Evolutionary conservation across 2,888 invertebrate genomes (phyloP), one percentile per base, ranked within the genome.

Genomic region (Leucania comma): DNA sequence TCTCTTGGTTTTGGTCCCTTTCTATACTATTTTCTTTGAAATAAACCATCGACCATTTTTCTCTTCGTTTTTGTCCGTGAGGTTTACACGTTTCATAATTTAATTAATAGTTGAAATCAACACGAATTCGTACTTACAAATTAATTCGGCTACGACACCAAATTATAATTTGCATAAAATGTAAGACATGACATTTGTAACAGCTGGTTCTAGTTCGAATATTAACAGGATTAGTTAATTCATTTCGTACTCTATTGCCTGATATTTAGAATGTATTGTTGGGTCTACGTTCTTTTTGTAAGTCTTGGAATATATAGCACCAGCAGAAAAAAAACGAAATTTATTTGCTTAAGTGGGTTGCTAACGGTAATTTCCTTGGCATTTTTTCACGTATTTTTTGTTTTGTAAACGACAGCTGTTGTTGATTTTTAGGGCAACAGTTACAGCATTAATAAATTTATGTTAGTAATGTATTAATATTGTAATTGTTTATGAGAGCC

Each of bases 131-230:
- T 29, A 10, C 22, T 8, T 2, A 29, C 14, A 42, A 42, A 17
- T 42, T 4, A 42, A 42, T 51, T 51, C 22, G 10, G n/a, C 2
- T 14, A 29, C 24, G 17, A 54, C 10, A 46, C 12, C 46, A 17
- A 46, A 26, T 17, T 26, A 5, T 17, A 26, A 26, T 70, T 70
- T 54, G 32, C 53, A 46, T 68, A 69, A 0, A 68, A 42, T 53
- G 12, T 42, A 42, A 42, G 32, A 38, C 50, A 70, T 20, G 42
- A 6, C 69, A 53, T 42, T 53, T 32, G 24, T 17, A 24, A 32
- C 24, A 68, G 24, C 29, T 8, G 24, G 51, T 69, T 42, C 32
- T 32, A n/a, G 38, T 1, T 69, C 24, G 17, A 24, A 24, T 24
- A 42, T 42, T n/a, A n/a, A n/a, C n/a, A n/a, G n/a, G n/a, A n/a